Conservation (phyloP, 2,113 vertebrate species). For the Podocnemis expansa region DNA sequence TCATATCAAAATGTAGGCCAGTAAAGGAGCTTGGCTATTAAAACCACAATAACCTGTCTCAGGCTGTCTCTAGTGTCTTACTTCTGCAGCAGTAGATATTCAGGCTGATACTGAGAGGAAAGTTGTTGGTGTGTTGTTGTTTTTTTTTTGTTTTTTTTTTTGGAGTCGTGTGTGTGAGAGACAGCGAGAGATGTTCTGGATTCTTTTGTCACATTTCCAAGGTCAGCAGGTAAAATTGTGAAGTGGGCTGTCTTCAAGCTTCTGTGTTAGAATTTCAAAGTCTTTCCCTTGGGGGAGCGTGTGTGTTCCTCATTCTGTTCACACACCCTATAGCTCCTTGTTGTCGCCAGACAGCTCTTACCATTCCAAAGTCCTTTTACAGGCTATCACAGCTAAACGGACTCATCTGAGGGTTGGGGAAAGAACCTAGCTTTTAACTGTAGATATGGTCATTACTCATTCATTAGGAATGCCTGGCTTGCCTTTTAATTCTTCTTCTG, state of each 20-base stretch:
- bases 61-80: background rate
- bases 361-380: background rate
- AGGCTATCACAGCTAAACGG: constrained; percentile 27
- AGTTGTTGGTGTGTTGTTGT: too few relatives aligned
- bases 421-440: constrained; percentile 13
- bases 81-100: background rate
- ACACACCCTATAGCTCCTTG: background rate
- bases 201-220: background rate
- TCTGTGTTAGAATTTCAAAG: background rate
- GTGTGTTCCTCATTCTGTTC: background rate
- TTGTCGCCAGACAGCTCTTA: background rate
- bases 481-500: constrained; percentile 34
- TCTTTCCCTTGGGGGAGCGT: background rate
- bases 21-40: background rate
- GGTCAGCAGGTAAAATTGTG: background rate
- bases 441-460: background rate
- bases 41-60: background rate
- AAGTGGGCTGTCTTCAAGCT: background rate
- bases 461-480: constrained; percentile 44
- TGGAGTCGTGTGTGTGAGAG: too few relatives aligned
- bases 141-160: too few relatives aligned
- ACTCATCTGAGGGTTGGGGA: background rate
- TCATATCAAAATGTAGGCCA: background rate
- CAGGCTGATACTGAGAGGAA: background rate
- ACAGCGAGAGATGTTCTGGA: rapidly evolving